Base-by-base conservation (phyloP, 2,888 invertebrate genomes). In the Cheilosia impressa region DNA sequence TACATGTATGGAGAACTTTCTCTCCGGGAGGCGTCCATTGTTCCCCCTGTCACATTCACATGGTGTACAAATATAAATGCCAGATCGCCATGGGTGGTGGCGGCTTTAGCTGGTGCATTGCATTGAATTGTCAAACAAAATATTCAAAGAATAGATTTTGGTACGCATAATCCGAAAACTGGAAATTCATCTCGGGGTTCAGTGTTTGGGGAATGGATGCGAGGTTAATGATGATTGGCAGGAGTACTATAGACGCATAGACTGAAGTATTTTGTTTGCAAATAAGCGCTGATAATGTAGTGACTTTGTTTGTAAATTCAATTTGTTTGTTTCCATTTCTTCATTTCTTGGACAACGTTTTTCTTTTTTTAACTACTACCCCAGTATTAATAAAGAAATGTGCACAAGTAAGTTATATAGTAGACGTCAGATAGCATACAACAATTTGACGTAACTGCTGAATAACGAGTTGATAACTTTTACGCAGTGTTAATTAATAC, bases 161-260 rank as follows among this genome's bases (percentile, higher is more conserved):
- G n/a, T n/a, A 57, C 27, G 34, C 53, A 63, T 81, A 81, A 81
- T 81, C 76, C 68, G 24, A 50, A 75, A 80, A 80, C 80, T 81
- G 69, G 80, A 81, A 68, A 53, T 62, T 24, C 22, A 55, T 55
- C 43, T 63, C 45, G 6, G 10, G 10, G 17, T 45, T 24, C 17
- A 17, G 7, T 69, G 19, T 50, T 22, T 19, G 17, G 15, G 52
- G n/a, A 52, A 50, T 24, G 58, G 13, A 58, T 47, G 34, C 6
- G 41, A 55, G n/a, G 57, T 65, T 66, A 75, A 66, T 75, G 15
- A 75, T 75, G 75, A 75, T 52, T 75, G 75, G 41, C 75, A 66
- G 65, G 15, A 24, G 24, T 17, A 34, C 15, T 22, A 15, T 27
- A 5, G 13, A 52, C 27, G 45, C 7, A 7, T 17, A n/a, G n/a